A percentile compares a stretch with the other conserved stretches of the same genome.
phyloP scores from a whole-genome alignment of 2,113 vertebrate species.

The Pica pica region DNA sequence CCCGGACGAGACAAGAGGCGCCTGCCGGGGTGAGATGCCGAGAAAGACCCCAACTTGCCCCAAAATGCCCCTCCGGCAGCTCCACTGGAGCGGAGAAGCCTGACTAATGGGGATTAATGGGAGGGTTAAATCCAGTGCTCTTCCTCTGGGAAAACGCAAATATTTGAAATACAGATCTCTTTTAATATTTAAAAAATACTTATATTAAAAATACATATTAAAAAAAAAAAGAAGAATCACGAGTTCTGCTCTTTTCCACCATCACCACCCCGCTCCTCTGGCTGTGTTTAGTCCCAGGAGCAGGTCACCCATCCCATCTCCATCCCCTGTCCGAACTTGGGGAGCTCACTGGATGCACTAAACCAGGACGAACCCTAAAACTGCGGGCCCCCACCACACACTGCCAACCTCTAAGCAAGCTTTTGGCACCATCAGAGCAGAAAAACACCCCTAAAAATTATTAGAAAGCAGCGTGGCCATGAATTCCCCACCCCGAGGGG shows the following conservation, averaged over 20 bases:
- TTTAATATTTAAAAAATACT: not conserved
- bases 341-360: fast-evolving
- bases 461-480: not conserved
- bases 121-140: not conserved
- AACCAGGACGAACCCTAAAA: not conserved
- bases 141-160: not conserved
- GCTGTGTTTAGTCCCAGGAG: not conserved
- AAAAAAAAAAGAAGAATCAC: too few species aligned
- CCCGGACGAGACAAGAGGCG: conserved; percentile 6
- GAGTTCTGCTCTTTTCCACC: not conserved
- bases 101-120: not conserved
- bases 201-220: not conserved
- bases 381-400: fast-evolving
- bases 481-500: not conserved
- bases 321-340: not conserved
- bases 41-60: not conserved
- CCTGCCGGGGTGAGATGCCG: not conserved
- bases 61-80: not conserved
- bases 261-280: not conserved
- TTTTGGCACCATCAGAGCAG: fast-evolving
- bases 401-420: too few species aligned
- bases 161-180: not conserved
- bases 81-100: fast-evolving
- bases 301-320: not conserved
- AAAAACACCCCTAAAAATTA: not conserved